Base-by-base conservation (phyloP, 1,140 invertebrate genomes). In the Ostrea edulis region DNA sequence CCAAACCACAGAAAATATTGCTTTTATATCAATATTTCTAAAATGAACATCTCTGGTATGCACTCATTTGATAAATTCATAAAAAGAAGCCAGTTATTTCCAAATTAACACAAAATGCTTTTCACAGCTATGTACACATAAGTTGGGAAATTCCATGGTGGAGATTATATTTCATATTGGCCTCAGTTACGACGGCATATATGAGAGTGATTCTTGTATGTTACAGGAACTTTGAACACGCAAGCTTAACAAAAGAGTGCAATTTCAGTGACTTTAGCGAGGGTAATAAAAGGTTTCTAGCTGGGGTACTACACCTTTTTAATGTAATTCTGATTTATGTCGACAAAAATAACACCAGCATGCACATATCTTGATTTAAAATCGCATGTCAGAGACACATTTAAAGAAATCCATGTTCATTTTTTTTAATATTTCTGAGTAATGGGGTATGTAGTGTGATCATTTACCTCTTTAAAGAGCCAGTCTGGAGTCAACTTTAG, bases 271-370 rank as follows among this genome's bases (percentile, higher is more conserved):
- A 29, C 22, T 77, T 77, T 35, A 77, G 68, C 68, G 14, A 9
- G 12, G 68, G 68, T 77, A 22, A 77, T 77, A 77, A 77, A 77
- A 77, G 68, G 29, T 77, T 77, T 77, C 29, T 77, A 77, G 68
- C 68, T 35, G 9, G 9, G 11, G 68, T 25, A 11, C 68, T 77
- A 77, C 68, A 77, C 68, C 68, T 77, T 77, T 77, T 12, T 77
- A 17, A 29, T 77, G 25, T 77, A 25, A 14, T 29, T 77, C 25
- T 25, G 68, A 77, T 77, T 77, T 25, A 77, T 29, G 68, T 25
- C 8, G 29, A 77, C 68, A 77, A 77, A 29, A 29, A 29, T 77
- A 77, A 35, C 68, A 77, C 68, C 68, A 77, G 68, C 68, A 77
- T 77, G 22, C 68, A 77, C 8, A 25, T 77, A 77, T 77, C 68